Evolutionary conservation across 2,888 invertebrate species (phyloP).

Genomic region (Zygogramma bicolorata): DNA sequence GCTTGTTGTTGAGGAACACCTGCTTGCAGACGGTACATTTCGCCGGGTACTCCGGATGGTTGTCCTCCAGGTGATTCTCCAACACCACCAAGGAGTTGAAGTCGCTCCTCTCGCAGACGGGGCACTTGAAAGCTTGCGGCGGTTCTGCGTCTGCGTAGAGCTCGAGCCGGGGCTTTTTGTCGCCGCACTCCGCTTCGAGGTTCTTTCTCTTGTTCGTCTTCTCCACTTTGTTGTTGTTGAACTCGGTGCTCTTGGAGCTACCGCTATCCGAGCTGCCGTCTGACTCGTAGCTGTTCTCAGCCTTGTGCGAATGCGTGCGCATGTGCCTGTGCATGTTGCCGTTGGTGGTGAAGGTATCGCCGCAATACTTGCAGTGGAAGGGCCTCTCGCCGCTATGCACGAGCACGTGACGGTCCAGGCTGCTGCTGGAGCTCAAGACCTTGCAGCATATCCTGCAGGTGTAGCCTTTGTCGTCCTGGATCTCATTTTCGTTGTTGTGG

Average conservation of each 20-base stretch:
- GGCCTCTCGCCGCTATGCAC: slow-evolving; percentile 86
- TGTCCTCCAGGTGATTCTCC: slow-evolving; percentile 75
- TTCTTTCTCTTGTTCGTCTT: slow-evolving; percentile 63
- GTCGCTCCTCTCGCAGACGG: slow-evolving; percentile 74
- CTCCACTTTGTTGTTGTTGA: slow-evolving; percentile 64
- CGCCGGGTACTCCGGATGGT: slow-evolving; percentile 76
- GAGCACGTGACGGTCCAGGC: slow-evolving; percentile 82
- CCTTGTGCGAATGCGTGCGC: slow-evolving; percentile 75
- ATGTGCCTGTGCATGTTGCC: slow-evolving; percentile 89
- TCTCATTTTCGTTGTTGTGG: slow-evolving; percentile 71
- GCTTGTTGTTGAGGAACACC: slow-evolving; percentile 79
- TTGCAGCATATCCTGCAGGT: slow-evolving; percentile 78
- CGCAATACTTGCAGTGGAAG: slow-evolving; percentile 83
- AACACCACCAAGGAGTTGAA: slow-evolving; percentile 72
- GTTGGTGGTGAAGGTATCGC: slow-evolving; percentile 86
- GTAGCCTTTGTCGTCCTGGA: slow-evolving; percentile 68
- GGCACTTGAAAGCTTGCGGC: slow-evolving; percentile 68
- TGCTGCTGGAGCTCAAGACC: slow-evolving; percentile 81
- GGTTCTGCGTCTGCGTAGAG: slow-evolving; percentile 47
- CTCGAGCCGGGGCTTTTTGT: slow-evolving; percentile 50
- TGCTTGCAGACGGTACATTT: slow-evolving; percentile 80
- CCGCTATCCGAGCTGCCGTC: slow-evolving; percentile 69
- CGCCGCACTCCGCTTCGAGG: slow-evolving; percentile 57
- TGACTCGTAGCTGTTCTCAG: slow-evolving; percentile 71
- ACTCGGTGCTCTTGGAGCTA: slow-evolving; percentile 62